These are phyloP conservation scores for Lagodon rhomboides DNA, from an alignment of 2,797 vertebrate species.

Conservation along the genomic window DNA sequence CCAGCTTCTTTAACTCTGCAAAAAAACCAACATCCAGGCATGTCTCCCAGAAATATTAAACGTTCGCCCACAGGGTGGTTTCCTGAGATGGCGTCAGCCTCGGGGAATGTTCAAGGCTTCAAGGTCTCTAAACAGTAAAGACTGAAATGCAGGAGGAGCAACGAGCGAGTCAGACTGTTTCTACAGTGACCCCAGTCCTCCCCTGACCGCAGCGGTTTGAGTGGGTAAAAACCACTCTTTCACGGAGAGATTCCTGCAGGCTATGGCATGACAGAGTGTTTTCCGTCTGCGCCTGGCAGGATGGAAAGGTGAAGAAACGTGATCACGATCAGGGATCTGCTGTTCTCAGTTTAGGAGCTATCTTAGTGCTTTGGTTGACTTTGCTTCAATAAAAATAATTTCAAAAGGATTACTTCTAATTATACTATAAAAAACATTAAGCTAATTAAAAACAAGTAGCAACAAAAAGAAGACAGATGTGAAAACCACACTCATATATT, in stretches of 20 bases:
- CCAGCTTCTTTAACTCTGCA: conserved; percentile 23
- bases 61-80: conserved; percentile 71
- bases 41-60: conserved; percentile 67
- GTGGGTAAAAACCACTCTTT: conserved; percentile 52
- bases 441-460: neutral
- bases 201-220: conserved; percentile 61
- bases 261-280: conserved; percentile 65
- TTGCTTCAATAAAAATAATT: neutral
- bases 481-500: neutral
- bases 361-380: neutral
- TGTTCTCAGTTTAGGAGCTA: conserved; percentile 26
- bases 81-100: conserved; percentile 79
- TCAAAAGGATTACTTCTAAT: neutral
- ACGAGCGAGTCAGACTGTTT: conserved; percentile 53
- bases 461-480: neutral
- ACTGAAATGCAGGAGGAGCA: conserved; percentile 50
- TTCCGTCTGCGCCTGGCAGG: conserved; percentile 56
- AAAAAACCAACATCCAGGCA: conserved; percentile 47
- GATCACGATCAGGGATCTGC: conserved; percentile 32
- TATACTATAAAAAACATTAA: neutral
- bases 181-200: conserved; percentile 63
- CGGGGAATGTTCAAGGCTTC: conserved; percentile 74
- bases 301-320: conserved; percentile 48
- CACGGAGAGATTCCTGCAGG: conserved; percentile 69
- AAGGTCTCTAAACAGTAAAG: conserved; percentile 32